Evolutionary conservation across 2,888 invertebrate genomes (phyloP), one percentile per base, ranked within the genome.

Genomic region (Cephalotes varians): DNA sequence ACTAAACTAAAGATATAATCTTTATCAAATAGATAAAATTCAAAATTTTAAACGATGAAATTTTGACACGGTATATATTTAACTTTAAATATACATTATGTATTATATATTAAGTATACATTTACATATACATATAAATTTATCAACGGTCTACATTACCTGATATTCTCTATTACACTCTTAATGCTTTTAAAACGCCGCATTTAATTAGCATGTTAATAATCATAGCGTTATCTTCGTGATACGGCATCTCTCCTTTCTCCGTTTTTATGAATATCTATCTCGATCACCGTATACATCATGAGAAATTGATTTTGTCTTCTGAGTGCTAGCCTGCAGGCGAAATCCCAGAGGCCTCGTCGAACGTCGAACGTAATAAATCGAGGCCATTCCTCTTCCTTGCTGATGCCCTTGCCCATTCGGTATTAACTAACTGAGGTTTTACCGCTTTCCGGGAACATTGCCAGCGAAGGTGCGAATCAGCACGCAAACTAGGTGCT

Each of bases 381-480:
- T 81, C 73, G 81, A 83, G 65, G 83, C 40, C 72, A 44, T 65
- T 72, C 44, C 65, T 69, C 71, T 56, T 47, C 60, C 62, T 67
- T n/a, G 58, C 9, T 40, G 49, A 64, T 65, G 71, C 60, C 65
- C 81, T 73, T 83, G 77, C 44, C 7, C 44, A 6, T 60, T 80
- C 37, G 60, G 62, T 25, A 34, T 37, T 72, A 51, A 15, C 40
- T 47, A 37, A n/a, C 44, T 62, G 49, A 51, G 34, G 56, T 85
- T 76, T 60, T 51, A 21, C 7, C 51, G 60, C 47, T 88, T 88
- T 85, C 85, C 81, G 73, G 60, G 81, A 82, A 86, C 71, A 34
- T 51, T n/a, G 12, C 10, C 56, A 54, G 6, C 15, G 40, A 67
- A 84, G 87, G 87, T 83, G 89, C 54, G 84, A 88, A 88, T 76